Evolutionary conservation across 2,888 invertebrate species (phyloP).

Genomic region (Dorcus parallelipipedus): DNA sequence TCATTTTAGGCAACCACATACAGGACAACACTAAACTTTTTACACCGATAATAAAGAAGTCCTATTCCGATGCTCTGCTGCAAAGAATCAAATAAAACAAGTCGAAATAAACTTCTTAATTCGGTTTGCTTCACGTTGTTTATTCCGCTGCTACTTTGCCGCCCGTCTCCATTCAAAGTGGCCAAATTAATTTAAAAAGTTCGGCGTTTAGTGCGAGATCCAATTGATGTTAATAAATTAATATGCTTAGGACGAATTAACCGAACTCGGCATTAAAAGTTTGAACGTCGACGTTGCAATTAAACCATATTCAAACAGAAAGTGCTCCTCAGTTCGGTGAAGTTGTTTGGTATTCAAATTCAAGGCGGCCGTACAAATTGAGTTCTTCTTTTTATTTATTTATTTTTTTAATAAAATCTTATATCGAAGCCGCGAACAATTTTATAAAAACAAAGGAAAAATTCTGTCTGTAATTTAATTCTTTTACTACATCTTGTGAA

Average conservation of each 20-base stretch:
- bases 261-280: background rate
- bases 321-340: background rate
- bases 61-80: conserved; percentile 16
- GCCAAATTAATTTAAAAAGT: background rate
- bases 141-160: background rate
- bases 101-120: conserved; percentile 24
- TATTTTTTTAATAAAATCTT: too few relatives aligned
- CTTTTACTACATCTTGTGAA: too few relatives aligned
- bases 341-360: too few relatives aligned
- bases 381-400: too few relatives aligned
- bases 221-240: conserved; percentile 1
- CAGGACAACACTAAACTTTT: conserved; percentile 19
- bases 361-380: too few relatives aligned
- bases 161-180: background rate
- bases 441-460: too few relatives aligned
- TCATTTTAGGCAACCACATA: background rate
- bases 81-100: conserved; percentile 18
- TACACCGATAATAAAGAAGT: conserved; percentile 23
- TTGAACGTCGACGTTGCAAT: background rate
- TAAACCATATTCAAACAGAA: background rate
- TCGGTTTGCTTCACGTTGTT: conserved; percentile 1
- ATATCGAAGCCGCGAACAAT: too few relatives aligned
- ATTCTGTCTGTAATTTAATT: too few relatives aligned
- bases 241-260: background rate
- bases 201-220: background rate